These are phyloP conservation scores for Amblyraja radiata DNA, from an alignment of 2,797 vertebrate genomes.

Conservation along the genomic window DNA sequence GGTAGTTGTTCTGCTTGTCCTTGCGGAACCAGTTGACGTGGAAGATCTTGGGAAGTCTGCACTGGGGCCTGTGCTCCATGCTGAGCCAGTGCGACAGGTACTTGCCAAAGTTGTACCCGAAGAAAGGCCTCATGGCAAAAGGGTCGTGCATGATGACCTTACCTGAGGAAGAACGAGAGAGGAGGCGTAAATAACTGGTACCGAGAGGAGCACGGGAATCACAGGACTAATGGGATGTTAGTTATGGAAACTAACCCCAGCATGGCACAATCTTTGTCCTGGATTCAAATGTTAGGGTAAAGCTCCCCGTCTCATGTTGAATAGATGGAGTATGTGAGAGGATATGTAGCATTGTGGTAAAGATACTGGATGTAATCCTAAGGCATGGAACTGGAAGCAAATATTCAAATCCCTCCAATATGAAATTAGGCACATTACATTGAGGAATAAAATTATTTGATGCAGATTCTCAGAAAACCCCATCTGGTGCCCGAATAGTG, in stretches of 20 bases:
- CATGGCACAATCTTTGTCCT: not conserved
- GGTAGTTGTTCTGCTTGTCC: slow-evolving; percentile 70
- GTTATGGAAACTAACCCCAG: not conserved
- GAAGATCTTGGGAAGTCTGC: slow-evolving; percentile 86
- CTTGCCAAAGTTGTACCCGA: slow-evolving; percentile 93
- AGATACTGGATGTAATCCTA: too few relatives aligned
- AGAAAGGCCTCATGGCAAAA: slow-evolving; percentile 96
- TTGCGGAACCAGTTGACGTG: slow-evolving; percentile 97
- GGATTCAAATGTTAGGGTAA: too few relatives aligned
- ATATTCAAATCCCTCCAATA: too few relatives aligned
- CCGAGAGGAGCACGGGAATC: not conserved
- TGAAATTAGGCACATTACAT: too few relatives aligned
- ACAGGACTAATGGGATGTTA: not conserved
- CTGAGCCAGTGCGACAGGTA: slow-evolving; percentile 95
- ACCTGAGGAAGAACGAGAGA: slow-evolving; percentile 54
- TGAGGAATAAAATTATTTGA: too few relatives aligned
- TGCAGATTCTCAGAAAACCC: too few relatives aligned
- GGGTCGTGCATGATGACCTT: slow-evolving; percentile 94
- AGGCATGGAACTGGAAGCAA: too few relatives aligned
- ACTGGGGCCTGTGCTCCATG: slow-evolving; percentile 72
- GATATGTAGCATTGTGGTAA: too few relatives aligned
- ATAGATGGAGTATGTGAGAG: too few relatives aligned
- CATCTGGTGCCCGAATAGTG: too few relatives aligned
- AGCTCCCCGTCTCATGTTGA: too few relatives aligned
- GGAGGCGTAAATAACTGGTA: not conserved